These are phyloP conservation scores for Leucopsar rothschildi DNA, from an alignment of 2,113 vertebrate species.

Conservation along the genomic window DNA sequence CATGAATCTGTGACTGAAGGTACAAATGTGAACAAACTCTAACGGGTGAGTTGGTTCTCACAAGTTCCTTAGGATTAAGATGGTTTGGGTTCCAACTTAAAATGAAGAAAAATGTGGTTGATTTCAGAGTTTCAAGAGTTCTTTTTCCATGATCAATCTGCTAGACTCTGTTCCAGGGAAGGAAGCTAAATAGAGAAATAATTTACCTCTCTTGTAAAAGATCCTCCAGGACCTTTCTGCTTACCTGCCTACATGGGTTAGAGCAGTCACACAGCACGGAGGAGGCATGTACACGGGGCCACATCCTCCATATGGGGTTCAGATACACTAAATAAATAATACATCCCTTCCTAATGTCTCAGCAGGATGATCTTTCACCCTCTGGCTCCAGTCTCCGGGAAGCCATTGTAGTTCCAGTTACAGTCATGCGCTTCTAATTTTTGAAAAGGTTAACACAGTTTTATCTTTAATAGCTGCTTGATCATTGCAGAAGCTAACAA, in stretches of 20 bases:
- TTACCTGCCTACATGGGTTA: not conserved
- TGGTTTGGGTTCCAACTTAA: not conserved
- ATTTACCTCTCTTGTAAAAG: not conserved
- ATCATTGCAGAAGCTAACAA: slow-evolving; percentile 71
- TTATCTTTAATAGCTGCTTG: slow-evolving; percentile 72
- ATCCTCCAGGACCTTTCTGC: not conserved
- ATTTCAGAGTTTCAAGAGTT: not conserved
- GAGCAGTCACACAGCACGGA: not conserved
- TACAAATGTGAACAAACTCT: not conserved
- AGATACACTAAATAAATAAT: slow-evolving; percentile 68
- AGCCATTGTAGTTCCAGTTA: slow-evolving; percentile 52
- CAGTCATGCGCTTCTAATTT: slow-evolving; percentile 64
- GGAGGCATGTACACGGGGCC: not conserved
- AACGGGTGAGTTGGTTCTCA: not conserved
- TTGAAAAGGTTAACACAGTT: slow-evolving; percentile 73
- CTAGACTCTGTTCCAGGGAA: not conserved
- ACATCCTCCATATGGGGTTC: slow-evolving; percentile 42
- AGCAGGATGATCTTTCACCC: slow-evolving; percentile 60
- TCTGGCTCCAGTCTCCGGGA: slow-evolving; percentile 39
- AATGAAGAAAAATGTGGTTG: not conserved
- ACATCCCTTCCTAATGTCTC: slow-evolving; percentile 30
- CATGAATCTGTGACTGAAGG: not conserved
- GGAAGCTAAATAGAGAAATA: not conserved
- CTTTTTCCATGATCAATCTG: not conserved
- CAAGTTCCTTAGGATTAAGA: not conserved